Conservation (phyloP, 2,113 vertebrate species). For the Balaeniceps rex region DNA sequence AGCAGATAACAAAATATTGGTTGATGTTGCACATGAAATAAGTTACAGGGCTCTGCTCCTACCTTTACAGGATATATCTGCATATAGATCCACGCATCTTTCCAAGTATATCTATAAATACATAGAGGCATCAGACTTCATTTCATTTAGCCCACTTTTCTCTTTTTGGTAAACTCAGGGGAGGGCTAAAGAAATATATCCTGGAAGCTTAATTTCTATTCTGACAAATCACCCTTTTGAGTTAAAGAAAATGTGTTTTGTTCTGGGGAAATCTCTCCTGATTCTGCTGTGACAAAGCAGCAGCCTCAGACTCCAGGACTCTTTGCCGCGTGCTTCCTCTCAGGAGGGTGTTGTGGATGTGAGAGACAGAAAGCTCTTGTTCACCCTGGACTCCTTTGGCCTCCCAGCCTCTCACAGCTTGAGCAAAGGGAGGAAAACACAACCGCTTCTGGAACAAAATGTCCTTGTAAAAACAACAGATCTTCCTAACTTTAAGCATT, state of each 20-base stretch:
- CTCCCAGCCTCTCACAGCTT: neutral
- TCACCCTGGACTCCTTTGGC: neutral
- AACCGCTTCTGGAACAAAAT: constrained; percentile 18
- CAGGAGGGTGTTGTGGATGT: neutral
- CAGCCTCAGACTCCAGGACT: neutral
- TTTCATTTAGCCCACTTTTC: neutral
- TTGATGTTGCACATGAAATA: neutral
- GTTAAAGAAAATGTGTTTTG: neutral
- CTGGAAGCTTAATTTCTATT: neutral
- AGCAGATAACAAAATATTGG: neutral
- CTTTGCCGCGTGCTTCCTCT: neutral
- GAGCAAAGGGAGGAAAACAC: constrained; percentile 12
- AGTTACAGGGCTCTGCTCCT: neutral
- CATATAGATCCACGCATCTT: neutral
- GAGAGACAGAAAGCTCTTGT: neutral
- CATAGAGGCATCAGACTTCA: neutral
- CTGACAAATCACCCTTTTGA: neutral
- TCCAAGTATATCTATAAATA: neutral
- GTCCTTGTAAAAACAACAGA: constrained; percentile 16
- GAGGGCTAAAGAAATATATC: neutral
- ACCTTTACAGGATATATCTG: neutral
- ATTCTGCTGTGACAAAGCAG: neutral
- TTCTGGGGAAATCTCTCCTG: neutral
- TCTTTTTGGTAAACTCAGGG: neutral
- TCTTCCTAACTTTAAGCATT: neutral